phyloP scores from a whole-genome alignment of 2,888 invertebrate species.

The Melolontha melolontha region DNA sequence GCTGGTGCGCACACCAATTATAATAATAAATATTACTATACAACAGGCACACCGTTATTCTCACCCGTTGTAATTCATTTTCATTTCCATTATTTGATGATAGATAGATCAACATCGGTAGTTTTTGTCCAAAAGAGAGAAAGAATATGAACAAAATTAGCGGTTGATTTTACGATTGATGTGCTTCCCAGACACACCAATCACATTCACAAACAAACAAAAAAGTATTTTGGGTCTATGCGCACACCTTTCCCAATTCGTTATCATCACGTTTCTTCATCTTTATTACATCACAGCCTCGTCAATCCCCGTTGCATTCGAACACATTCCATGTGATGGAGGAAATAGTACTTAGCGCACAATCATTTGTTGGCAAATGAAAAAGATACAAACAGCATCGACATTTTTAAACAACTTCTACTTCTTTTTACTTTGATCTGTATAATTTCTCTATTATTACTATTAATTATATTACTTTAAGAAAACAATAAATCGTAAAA shows the following conservation, averaged over 20 bases:
- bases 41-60: slow-evolving; percentile 25
- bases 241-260: slow-evolving; percentile 30
- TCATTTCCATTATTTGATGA: not conserved
- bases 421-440: not conserved
- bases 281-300: not conserved
- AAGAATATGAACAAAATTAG: not conserved
- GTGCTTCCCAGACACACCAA: slow-evolving; percentile 31
- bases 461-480: not conserved
- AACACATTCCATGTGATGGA: not conserved
- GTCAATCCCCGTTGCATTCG: not conserved
- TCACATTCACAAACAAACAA: slow-evolving; percentile 21
- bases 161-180: not conserved
- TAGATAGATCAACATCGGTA: not conserved
- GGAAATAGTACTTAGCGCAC: no score
- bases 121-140: not conserved
- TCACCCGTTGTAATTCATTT: slow-evolving; percentile 21
- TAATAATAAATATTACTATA: slow-evolving; percentile 10
- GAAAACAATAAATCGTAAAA: slow-evolving; percentile 5
- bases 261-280: not conserved
- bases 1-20: slow-evolving; percentile 63
- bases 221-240: not conserved
- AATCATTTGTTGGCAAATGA: no score
- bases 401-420: not conserved
- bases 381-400: no score
- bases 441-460: not conserved